phyloP scores from a whole-genome alignment of 2,797 vertebrate genomes.

The Sylvia borin region DNA sequence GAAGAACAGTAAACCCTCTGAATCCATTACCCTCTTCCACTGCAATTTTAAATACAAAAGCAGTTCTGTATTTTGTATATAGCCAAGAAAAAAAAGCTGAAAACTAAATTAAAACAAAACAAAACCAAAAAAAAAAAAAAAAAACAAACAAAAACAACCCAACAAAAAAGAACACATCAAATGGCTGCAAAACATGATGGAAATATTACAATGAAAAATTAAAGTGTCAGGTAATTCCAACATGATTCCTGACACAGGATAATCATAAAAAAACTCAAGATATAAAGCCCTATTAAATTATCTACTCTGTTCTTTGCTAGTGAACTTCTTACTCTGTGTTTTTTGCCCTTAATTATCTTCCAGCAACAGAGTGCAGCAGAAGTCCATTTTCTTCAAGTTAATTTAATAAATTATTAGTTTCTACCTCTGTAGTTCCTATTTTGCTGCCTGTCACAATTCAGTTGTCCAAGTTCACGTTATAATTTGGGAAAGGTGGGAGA shows the following conservation, averaged over 20 bases:
- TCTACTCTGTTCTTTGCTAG: not conserved
- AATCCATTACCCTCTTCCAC: not conserved
- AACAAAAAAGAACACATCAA: accelerated
- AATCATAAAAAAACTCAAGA: not conserved
- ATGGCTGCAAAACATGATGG: not conserved
- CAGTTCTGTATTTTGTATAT: not conserved
- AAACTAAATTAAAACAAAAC: not conserved
- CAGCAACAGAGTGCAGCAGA: not conserved
- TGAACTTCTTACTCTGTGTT: not conserved
- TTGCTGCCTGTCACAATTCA: not conserved
- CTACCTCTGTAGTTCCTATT: not conserved
- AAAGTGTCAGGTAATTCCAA: not conserved
- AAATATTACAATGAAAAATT: not conserved
- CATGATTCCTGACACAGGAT: not conserved
- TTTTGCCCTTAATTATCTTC: not conserved
- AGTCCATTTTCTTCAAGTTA: not conserved
- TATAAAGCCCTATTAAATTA: not conserved
- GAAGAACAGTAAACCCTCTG: not conserved
- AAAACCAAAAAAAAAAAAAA: not conserved
- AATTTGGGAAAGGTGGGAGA: not conserved
- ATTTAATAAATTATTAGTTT: not conserved
- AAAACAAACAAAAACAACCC: not conserved
- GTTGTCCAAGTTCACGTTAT: not conserved
- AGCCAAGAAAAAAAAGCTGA: not conserved
- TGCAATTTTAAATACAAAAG: not conserved